These are phyloP conservation scores for Pygmarrhopalites habei DNA, from an alignment of 1,140 invertebrate genomes.

Conservation along the genomic window DNA sequence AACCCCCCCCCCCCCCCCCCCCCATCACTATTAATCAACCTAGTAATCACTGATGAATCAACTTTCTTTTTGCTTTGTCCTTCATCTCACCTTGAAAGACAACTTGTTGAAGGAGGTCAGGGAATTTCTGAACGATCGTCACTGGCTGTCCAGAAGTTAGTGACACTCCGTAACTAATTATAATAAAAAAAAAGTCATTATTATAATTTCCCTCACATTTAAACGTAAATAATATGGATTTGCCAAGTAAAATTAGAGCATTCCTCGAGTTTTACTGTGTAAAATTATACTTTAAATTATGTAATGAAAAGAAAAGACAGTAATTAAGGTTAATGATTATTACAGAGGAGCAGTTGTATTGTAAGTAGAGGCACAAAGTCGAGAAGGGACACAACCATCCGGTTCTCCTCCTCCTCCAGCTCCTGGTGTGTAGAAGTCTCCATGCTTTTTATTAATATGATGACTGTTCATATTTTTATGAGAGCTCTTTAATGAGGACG, in stretches of 20 bases:
- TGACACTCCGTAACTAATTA: constrained; percentile 82
- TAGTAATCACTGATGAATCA: too few species aligned
- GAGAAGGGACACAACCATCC: constrained; percentile 50
- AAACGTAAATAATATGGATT: too few species aligned
- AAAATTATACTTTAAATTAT: too few species aligned
- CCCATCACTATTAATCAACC: too few species aligned
- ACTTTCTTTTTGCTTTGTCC: too few species aligned
- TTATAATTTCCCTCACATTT: background rate
- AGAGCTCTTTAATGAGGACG: background rate
- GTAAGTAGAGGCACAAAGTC: constrained; percentile 77
- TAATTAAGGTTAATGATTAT: too few species aligned
- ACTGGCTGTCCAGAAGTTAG: constrained; percentile 83
- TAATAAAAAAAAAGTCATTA: constrained; percentile 45
- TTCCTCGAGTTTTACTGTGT: too few species aligned
- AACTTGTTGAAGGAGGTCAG: constrained; percentile 85
- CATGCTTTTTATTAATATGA: background rate
- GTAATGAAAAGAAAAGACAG: too few species aligned
- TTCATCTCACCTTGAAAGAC: too few species aligned
- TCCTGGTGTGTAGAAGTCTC: too few species aligned
- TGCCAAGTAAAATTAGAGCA: too few species aligned
- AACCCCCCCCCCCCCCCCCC: too few species aligned
- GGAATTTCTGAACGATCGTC: constrained; percentile 89
- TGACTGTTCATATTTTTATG: background rate
- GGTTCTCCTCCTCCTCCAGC: background rate
- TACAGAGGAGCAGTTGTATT: constrained; percentile 88